These are phyloP conservation scores for Xanthostigma xanthostigma DNA, from an alignment of 2,888 invertebrate genomes.

Conservation along the genomic window DNA sequence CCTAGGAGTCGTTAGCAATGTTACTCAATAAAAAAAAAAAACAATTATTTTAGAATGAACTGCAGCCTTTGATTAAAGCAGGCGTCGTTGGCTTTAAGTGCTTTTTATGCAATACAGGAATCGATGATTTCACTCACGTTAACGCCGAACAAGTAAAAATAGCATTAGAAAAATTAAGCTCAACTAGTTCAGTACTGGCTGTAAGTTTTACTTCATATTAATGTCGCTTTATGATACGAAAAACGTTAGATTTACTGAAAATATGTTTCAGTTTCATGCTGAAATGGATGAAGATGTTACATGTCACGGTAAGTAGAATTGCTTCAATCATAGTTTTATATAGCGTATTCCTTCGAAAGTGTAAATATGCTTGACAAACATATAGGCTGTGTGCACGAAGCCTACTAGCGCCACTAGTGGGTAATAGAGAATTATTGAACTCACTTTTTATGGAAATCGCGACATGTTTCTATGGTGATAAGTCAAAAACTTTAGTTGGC, in stretches of 20 bases:
- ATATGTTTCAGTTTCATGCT: constrained; percentile 48
- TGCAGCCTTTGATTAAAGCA: constrained; percentile 38
- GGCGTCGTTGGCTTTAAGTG: constrained; percentile 65
- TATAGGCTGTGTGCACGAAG: too few species aligned
- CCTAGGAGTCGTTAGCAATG: background rate
- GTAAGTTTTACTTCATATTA: constrained; percentile 27
- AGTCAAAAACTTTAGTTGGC: too few species aligned
- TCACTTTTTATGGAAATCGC: too few species aligned
- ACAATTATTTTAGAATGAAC: constrained; percentile 31
- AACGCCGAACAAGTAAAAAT: constrained; percentile 36
- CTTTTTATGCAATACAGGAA: constrained; percentile 50
- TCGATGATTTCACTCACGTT: constrained; percentile 53
- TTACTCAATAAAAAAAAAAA: background rate
- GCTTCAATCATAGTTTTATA: too few species aligned
- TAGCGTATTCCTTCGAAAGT: too few species aligned
- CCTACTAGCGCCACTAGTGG: too few species aligned
- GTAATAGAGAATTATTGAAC: too few species aligned
- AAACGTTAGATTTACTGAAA: background rate
- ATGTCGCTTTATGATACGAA: constrained; percentile 1
- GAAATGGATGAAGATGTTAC: constrained; percentile 37
- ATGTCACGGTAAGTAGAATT: too few species aligned
- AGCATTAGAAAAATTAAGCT: constrained; percentile 40
- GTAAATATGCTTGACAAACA: too few species aligned
- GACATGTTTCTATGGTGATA: too few species aligned
- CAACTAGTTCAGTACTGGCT: constrained; percentile 44